Evolutionary conservation across 2,797 vertebrate species (phyloP), one percentile per base, ranked within the genome.

Genomic region (Buphagus erythrorhynchus): DNA sequence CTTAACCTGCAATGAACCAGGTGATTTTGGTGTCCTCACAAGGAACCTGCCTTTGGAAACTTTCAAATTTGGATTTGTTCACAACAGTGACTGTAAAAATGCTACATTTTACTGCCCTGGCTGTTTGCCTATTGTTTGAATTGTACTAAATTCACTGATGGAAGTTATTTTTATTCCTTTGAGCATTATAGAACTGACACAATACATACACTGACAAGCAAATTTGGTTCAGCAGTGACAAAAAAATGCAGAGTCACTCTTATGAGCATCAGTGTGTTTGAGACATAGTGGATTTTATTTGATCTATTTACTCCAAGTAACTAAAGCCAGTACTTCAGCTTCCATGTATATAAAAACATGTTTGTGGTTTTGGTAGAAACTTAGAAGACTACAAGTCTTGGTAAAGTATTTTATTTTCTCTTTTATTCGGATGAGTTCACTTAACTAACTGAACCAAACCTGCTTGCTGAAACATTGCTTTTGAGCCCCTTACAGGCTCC

Each of bases 391-490:
- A 6, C n/a, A 45, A 92, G 86, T 45, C 49, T 87, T 88, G 78
- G 57, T 83, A 77, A 77, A 92, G 42, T 63, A 35, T 54, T 78
- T 49, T 77, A 48, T 94, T 93, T 97, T 94, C 72, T 92, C 91
- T 90, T 95, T 74, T 87, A 45, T 73, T 86, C 95, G 68, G 72
- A 79, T 77, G 94, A 73, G 62, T 95, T 96, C 73, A 89, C 62
- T 77, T 92, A 65, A 88, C 67, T 79, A 93, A 95, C 93, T 83
- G 91, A 96, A 79, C 83, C 79, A 82, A 88, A 85, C 61, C 74
- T 94, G 97, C 98, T 97, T 98, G 98, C 96, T 95, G 91, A 98
- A 96, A 96, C 91, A 91, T 93, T 95, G 94, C 97, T 97, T 97
- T 97, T 95, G 91, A 86, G 95, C 90, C 96, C 96, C 85, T 95